phyloP scores from a whole-genome alignment of 2,797 vertebrate genomes.

The Sphenodon punctatus region DNA sequence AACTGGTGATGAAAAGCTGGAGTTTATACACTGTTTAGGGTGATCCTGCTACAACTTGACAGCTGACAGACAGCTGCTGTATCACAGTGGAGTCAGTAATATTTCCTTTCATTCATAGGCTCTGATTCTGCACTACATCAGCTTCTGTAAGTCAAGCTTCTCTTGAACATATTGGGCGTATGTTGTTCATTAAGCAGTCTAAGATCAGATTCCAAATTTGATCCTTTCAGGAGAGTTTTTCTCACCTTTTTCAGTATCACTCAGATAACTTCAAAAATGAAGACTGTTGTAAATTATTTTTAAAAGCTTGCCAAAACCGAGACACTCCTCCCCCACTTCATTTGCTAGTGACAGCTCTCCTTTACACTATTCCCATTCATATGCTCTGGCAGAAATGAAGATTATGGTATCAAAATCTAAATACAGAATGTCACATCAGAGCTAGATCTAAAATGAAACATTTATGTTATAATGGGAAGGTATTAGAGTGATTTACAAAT shows the following conservation, averaged over 20 bases:
- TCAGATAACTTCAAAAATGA: constrained; percentile 50
- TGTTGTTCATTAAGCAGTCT: constrained; percentile 48
- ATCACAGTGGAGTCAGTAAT: constrained; percentile 33
- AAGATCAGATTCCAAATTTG: constrained; percentile 32
- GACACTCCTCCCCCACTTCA: constrained; percentile 47
- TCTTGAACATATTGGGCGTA: constrained; percentile 53
- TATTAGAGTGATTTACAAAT: not conserved
- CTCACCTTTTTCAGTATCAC: not conserved
- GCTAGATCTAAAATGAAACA: not conserved
- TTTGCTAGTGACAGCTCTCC: not conserved
- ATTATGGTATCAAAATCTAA: not conserved
- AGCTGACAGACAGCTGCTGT: too few species aligned
- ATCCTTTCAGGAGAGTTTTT: constrained; percentile 49
- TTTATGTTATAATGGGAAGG: not conserved
- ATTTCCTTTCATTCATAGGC: not conserved
- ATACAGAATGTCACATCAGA: not conserved
- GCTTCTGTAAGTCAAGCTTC: constrained; percentile 29
- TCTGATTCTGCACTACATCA: constrained; percentile 20
- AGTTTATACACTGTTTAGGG: too few species aligned
- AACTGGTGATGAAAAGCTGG: too few species aligned
- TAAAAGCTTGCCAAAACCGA: constrained; percentile 42
- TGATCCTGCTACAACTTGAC: too few species aligned
- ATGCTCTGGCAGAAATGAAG: not conserved
- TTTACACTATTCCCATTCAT: not conserved
- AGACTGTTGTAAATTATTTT: constrained; percentile 33